A percentile compares a stretch with the other conserved stretches of the same genome.
These are phyloP conservation scores for Tromatobia lineatoria DNA, from an alignment of 2,888 invertebrate species.

Conservation along the genomic window DNA sequence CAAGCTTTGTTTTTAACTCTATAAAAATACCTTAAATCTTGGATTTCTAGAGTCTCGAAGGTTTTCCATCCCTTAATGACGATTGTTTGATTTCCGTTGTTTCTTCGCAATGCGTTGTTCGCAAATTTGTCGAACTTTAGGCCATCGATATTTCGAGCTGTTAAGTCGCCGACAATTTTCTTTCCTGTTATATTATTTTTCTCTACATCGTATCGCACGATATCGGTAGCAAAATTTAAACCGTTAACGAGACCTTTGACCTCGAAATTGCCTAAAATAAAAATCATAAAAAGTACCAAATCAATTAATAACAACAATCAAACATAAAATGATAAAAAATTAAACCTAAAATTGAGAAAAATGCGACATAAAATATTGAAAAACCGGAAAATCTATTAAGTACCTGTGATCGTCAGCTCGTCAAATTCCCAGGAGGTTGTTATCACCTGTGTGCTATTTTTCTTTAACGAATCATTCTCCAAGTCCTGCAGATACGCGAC, in stretches of 20 bases:
- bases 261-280: constrained; percentile 80
- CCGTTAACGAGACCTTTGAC: constrained; percentile 85
- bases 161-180: constrained; percentile 84
- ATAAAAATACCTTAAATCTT: constrained; percentile 82
- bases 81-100: constrained; percentile 77
- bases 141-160: constrained; percentile 84
- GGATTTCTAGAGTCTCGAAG: constrained; percentile 84
- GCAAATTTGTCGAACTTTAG: constrained; percentile 86
- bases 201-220: constrained; percentile 85
- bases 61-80: constrained; percentile 85
- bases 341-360: neutral
- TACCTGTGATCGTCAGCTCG: constrained; percentile 75
- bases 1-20: constrained; percentile 48
- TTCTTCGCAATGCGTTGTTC: constrained; percentile 84
- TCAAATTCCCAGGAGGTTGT: constrained; percentile 84
- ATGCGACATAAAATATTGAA: neutral
- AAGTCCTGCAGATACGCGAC: constrained; percentile 83
- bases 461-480: constrained; percentile 86
- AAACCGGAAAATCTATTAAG: neutral
- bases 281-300: neutral
- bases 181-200: constrained; percentile 85
- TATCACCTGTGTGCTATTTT: constrained; percentile 86
- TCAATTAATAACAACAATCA: neutral
- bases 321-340: no score
- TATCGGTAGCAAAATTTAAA: constrained; percentile 86